Base-by-base conservation (phyloP, 2,797 vertebrate species). In the Miichthys miiuy region DNA sequence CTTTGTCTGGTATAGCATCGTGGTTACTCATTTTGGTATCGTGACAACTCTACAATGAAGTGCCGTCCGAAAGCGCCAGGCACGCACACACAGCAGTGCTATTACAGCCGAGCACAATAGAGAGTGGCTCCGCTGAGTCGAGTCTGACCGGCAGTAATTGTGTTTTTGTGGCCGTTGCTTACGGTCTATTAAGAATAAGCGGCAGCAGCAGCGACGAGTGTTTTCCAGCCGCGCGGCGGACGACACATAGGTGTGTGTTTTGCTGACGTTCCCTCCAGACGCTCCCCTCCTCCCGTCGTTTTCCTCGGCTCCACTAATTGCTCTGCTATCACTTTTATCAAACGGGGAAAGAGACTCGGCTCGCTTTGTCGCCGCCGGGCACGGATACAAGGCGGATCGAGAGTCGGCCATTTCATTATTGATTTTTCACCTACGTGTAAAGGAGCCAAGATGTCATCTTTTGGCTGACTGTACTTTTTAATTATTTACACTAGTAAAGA, bases 401-500 rank as follows among this genome's bases (percentile, higher is more conserved):
- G 52, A 75, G 42, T 71, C 20, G 55, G 25, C 79, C 80, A 58
- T 87, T 92, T 90, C 83, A 87, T 88, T 88, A 85, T 85, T 83
- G 79, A 92, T 87, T 85, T 38, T 83, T 63, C 69, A 64, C 87
- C 73, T 68, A 20, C 44, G 56, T 80, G 79, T 73, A 81, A 87
- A 78, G 51, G 67, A 88, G 82, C 75, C 78, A 65, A 82, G 79
- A 82, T 86, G 72, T 62, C 62, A 60, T 90, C 81, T 80, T 85
- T 85, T 72, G 57, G 63, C 82, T 47, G 58, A 72, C 72, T 72
- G 71, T 63, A 79, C 77, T 82, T 86, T 87, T 92, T 61, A 88
- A 91, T 90, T 88, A 91, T 91, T 92, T 83, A 91, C 71, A 57
- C 42, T 12, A 52, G 66, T 72, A 60, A 81, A 88, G 63, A 88